Percentiles rank a stretch among this genome's conserved stretches.
Conservation (phyloP, 2,113 vertebrate genomes). For the Phyllostomus discolor region DNA sequence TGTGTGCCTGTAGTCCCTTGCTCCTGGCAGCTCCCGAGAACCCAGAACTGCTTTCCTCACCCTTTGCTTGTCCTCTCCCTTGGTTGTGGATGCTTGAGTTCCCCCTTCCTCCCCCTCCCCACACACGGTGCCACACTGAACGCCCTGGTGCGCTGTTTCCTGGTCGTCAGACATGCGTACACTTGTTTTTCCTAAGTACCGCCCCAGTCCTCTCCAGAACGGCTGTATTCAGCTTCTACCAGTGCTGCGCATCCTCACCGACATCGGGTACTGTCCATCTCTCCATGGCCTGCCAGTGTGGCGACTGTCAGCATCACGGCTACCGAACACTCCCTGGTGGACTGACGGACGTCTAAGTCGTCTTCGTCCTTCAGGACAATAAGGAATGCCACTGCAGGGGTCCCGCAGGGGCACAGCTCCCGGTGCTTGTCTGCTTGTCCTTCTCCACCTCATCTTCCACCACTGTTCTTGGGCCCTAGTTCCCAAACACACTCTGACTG, state of each 20-base stretch:
- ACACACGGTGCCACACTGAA: background rate
- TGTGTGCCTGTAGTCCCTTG: background rate
- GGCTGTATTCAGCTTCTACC: background rate
- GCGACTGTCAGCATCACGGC: background rate
- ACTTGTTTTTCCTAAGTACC: background rate
- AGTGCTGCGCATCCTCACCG: background rate
- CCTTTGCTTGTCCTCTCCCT: background rate
- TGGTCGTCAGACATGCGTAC: background rate
- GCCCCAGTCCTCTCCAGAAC: background rate
- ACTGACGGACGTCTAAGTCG: background rate
- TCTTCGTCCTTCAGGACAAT: background rate
- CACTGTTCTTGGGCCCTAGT: background rate
- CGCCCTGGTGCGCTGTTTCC: background rate
- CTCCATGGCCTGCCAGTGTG: background rate
- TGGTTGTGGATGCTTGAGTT: background rate
- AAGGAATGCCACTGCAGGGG: background rate
- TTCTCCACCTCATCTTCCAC: background rate
- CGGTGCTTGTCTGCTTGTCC: background rate
- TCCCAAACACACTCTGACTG: background rate
- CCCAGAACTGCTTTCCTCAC: no score
- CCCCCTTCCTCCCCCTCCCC: background rate
- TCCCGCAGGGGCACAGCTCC: background rate
- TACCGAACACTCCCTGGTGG: background rate
- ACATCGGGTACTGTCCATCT: accelerated
- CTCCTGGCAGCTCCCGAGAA: background rate